Conservation (phyloP, 2,113 vertebrate genomes). For the Xenopus laevis region DNA sequence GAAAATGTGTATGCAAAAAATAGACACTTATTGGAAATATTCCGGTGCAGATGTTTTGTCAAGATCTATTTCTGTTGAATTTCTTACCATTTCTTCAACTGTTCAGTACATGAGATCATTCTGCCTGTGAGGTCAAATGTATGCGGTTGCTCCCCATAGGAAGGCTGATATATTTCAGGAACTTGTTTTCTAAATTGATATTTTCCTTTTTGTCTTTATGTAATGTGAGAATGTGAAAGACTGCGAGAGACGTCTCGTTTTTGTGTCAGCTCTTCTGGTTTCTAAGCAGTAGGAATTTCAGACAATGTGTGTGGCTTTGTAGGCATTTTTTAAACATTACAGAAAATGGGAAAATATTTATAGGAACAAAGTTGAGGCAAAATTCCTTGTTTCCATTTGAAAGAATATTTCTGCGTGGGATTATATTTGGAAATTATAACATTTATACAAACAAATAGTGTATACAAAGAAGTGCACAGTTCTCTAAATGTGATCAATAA, state of each 20-base stretch:
- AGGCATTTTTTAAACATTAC: background rate
- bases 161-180: background rate
- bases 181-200: background rate
- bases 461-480: too few species aligned
- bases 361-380: background rate
- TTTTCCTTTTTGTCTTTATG: conserved; percentile 11
- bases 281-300: background rate
- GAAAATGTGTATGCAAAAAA: background rate
- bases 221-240: conserved; percentile 10
- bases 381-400: too few species aligned
- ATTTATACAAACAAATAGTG: too few species aligned
- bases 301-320: background rate
- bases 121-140: conserved; percentile 1
- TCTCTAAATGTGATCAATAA: too few species aligned
- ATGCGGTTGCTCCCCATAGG: conserved; percentile 6
- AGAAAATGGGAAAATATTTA: background rate
- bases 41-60: conserved; percentile 8
- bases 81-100: background rate
- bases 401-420: too few species aligned
- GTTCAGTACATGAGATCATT: conserved; percentile 11
- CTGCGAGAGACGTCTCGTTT: background rate
- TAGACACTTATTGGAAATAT: background rate
- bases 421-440: too few species aligned
- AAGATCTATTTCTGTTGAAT: background rate
- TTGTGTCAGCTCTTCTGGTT: conserved; percentile 10